Percentiles rank a stretch among this genome's conserved stretches.
These are phyloP conservation scores for Nasonia oneida DNA, from an alignment of 2,888 invertebrate species.

Conservation along the genomic window DNA sequence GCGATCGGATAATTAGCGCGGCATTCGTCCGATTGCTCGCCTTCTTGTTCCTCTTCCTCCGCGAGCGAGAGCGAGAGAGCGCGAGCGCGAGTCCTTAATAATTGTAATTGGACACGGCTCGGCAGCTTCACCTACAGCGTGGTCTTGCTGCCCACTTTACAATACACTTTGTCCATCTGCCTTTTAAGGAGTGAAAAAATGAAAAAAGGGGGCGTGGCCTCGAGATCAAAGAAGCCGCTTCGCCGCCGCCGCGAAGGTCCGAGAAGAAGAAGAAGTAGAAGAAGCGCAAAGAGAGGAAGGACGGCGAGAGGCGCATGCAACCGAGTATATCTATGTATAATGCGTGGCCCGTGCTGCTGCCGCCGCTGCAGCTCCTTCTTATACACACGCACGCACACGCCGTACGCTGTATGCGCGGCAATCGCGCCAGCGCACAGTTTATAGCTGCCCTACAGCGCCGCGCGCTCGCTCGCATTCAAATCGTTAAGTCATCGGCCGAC, in stretches of 20 bases:
- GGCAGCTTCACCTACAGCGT: constrained; percentile 70
- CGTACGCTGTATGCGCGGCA: background rate
- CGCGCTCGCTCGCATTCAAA: constrained; percentile 37
- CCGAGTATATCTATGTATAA: constrained; percentile 36
- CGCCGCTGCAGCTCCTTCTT: constrained; percentile 23
- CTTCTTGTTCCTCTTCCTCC: constrained; percentile 58
- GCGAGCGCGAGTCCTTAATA: constrained; percentile 75
- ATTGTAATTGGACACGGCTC: constrained; percentile 79
- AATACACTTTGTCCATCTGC: constrained; percentile 80
- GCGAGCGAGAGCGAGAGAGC: constrained; percentile 26
- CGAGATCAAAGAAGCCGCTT: constrained; percentile 78
- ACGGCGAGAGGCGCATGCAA: background rate
- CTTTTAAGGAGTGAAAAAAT: constrained; percentile 79
- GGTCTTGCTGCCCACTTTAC: constrained; percentile 78
- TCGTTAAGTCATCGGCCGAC: constrained; percentile 56
- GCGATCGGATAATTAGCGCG: constrained; percentile 76
- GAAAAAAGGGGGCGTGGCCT: constrained; percentile 78
- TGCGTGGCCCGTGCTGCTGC: constrained; percentile 15
- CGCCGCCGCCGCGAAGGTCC: constrained; percentile 55
- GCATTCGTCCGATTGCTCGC: constrained; percentile 70
- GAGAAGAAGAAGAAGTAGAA: constrained; percentile 44
- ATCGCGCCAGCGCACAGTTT: constrained; percentile 40
- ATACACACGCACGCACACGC: background rate
- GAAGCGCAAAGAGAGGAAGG: constrained; percentile 2
- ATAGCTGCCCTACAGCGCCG: constrained; percentile 46